Percentiles rank a stretch among this genome's conserved stretches.
Evolutionary conservation across 2,113 vertebrate species (phyloP).

Genomic region (Pteropus alecto): DNA sequence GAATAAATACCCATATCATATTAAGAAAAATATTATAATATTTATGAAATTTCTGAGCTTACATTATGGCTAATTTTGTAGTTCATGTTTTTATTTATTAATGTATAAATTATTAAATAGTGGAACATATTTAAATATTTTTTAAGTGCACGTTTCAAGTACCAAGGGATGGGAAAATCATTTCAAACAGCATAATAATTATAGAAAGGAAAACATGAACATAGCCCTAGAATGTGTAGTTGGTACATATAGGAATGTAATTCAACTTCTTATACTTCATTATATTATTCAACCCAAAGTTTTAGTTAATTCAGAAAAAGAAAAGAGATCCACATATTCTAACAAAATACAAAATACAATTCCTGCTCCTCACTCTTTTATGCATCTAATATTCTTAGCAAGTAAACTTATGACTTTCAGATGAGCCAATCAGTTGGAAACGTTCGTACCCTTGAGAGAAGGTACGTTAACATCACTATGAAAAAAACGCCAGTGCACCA

Average conservation of each 20-base stretch:
- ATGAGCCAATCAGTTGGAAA: not conserved
- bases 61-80: conserved; percentile 25
- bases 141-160: conserved; percentile 48
- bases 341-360: not conserved
- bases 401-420: not conserved
- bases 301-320: not conserved
- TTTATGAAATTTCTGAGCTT: conserved; percentile 15
- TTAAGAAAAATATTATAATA: not conserved
- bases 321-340: not conserved
- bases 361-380: not conserved
- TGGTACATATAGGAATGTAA: not conserved
- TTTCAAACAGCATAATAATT: conserved; percentile 50
- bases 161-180: conserved; percentile 33
- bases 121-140: conserved; percentile 21
- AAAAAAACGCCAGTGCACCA: not conserved
- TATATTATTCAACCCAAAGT: not conserved
- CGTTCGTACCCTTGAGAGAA: not conserved
- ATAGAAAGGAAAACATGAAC: not conserved
- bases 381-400: not conserved
- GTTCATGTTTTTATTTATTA: not conserved
- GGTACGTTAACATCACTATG: not conserved
- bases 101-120: conserved; percentile 43
- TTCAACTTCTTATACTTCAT: not conserved
- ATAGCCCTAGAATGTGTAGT: not conserved
- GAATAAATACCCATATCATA: not conserved